Percentiles rank a stretch among this genome's conserved stretches.
Conservation (phyloP, 2,797 vertebrate species). For the Eleutherodactylus coqui region DNA sequence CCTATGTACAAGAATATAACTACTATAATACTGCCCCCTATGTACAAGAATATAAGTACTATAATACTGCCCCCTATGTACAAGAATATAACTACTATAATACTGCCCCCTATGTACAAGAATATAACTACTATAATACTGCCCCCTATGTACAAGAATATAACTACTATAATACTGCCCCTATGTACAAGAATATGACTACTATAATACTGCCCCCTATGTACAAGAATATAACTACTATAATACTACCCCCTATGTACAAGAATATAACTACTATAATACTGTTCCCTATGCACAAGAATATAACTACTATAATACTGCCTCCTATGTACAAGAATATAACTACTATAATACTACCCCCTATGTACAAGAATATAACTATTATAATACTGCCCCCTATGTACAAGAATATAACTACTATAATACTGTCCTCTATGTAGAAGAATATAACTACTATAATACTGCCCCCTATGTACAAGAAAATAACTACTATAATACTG, state of each 20-base stretch:
- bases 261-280: constrained; percentile 7
- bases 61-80: background rate
- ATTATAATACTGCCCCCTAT: constrained; percentile 1
- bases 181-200: constrained; percentile 17
- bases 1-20: too few species aligned
- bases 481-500: constrained; percentile 16
- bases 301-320: constrained; percentile 7
- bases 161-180: constrained; percentile 14
- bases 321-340: background rate
- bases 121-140: constrained; percentile 26
- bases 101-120: background rate
- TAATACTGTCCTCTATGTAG: constrained; percentile 4
- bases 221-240: background rate
- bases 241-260: background rate
- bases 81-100: constrained; percentile 10
- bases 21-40: too few species aligned
- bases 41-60: background rate
- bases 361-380: constrained; percentile 5
- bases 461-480: background rate
- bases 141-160: constrained; percentile 15
- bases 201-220: background rate
- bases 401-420: constrained; percentile 6
- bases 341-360: background rate
- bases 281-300: background rate
- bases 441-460: constrained; percentile 12